Percentiles rank a stretch among this genome's conserved stretches.
Conservation (phyloP, 2,888 invertebrate species). For the Drosophila nigricruria region DNA sequence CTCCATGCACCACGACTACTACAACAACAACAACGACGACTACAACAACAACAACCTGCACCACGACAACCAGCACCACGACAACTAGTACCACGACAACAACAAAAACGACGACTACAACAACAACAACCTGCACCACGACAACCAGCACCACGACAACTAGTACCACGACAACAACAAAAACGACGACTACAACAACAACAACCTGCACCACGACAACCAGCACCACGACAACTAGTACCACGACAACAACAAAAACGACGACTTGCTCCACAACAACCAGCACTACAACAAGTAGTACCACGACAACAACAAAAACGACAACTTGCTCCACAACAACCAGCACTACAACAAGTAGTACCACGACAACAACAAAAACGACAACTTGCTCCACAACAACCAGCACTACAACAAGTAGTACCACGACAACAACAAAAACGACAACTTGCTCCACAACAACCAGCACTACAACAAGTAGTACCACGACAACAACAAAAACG, state of each 20-base stretch:
- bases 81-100: background rate
- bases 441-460: conserved; percentile 19
- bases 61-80: background rate
- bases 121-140: background rate
- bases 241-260: conserved; percentile 18
- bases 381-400: conserved; percentile 17
- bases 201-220: conserved; percentile 12
- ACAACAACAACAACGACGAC: conserved; percentile 7
- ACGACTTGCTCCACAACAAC: conserved; percentile 10
- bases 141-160: background rate
- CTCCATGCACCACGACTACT: background rate
- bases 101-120: background rate
- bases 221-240: conserved; percentile 4
- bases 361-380: conserved; percentile 3
- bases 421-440: conserved; percentile 4
- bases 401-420: background rate
- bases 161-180: background rate
- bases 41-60: background rate
- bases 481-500: background rate
- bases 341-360: background rate
- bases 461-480: background rate
- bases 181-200: background rate
- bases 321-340: background rate
- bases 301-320: conserved; percentile 4
- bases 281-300: conserved; percentile 10